Conservation (phyloP, 2,797 vertebrate genomes). For the Poecilia wingei region DNA sequence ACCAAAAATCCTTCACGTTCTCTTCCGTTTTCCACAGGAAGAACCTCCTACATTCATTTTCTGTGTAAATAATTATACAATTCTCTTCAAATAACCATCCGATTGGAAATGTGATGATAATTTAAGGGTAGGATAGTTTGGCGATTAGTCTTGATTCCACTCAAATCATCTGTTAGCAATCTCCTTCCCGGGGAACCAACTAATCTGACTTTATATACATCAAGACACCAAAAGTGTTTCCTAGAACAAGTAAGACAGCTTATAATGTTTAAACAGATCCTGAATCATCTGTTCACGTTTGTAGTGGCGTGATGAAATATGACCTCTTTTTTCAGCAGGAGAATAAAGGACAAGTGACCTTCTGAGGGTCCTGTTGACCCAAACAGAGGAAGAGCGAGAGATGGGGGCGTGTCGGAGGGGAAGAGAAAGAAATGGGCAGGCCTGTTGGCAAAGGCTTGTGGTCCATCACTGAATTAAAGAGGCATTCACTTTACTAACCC, state of each 20-base stretch:
- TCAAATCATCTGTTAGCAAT: neutral
- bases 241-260: neutral
- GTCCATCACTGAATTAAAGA: conserved; percentile 69
- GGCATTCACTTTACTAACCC: conserved; percentile 50
- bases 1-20: neutral
- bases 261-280: neutral
- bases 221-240: neutral
- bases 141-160: neutral
- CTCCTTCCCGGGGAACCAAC: neutral
- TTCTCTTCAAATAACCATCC: neutral
- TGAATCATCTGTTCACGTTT: neutral
- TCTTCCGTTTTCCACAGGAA: neutral
- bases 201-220: neutral
- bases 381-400: conserved; percentile 29
- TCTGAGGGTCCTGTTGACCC: conserved; percentile 56
- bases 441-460: conserved; percentile 25
- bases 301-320: conserved; percentile 62
- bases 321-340: conserved; percentile 41
- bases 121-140: neutral
- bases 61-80: neutral
- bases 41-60: neutral
- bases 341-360: conserved; percentile 59
- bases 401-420: conserved; percentile 47
- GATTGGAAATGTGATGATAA: neutral
- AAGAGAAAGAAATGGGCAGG: conserved; percentile 55